Conservation (phyloP, 2,888 invertebrate genomes). For the Platynereis dumerilii region DNA sequence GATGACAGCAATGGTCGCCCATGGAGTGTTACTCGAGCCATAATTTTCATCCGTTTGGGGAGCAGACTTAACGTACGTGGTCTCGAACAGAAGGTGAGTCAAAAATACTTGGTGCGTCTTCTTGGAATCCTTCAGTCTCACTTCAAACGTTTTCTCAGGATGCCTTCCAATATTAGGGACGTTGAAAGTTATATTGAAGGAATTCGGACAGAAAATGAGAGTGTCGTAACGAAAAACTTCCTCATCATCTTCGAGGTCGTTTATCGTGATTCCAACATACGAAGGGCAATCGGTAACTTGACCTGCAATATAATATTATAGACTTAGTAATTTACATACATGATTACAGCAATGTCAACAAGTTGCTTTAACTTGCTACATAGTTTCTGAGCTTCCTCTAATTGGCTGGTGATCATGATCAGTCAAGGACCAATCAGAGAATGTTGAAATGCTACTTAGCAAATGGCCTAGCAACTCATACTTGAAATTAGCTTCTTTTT, state of each 20-base stretch:
- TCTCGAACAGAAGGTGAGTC: conserved; percentile 30
- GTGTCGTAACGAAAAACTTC: conserved; percentile 45
- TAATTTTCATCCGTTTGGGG: neutral
- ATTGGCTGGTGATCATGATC: no score
- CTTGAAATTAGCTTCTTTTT: no score
- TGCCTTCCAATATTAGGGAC: conserved; percentile 32
- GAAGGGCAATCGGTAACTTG: conserved; percentile 49
- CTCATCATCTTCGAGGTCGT: conserved; percentile 30
- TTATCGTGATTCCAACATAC: conserved; percentile 41
- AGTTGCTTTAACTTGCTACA: neutral
- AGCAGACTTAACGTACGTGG: conserved; percentile 6
- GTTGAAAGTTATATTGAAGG: conserved; percentile 47
- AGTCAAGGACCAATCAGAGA: conserved; percentile 39
- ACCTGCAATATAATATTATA: conserved; percentile 28
- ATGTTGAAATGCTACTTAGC: no score
- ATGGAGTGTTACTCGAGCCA: conserved; percentile 16
- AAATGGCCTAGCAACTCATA: no score
- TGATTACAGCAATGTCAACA: neutral
- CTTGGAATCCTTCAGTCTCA: conserved; percentile 32
- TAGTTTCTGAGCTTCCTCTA: no score
- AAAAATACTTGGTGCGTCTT: conserved; percentile 29
- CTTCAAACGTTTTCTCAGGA: conserved; percentile 27
- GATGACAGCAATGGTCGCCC: conserved; percentile 27
- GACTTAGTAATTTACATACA: no score
- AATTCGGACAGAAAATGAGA: conserved; percentile 48